These are phyloP conservation scores for Leguminivora glycinivorella DNA, from an alignment of 1,140 invertebrate species.

Conservation along the genomic window DNA sequence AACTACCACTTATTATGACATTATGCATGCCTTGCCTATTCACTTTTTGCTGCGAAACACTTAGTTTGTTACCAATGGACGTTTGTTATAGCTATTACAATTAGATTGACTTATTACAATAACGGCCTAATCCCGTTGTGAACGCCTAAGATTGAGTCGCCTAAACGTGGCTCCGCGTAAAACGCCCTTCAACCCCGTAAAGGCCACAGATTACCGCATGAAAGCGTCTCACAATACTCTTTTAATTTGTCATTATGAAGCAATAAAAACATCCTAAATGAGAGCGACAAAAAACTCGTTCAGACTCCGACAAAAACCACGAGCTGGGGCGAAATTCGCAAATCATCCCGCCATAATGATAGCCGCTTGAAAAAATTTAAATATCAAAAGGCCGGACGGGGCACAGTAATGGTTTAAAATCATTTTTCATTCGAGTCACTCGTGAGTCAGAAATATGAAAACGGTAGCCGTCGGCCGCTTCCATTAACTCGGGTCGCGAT, in stretches of 20 bases:
- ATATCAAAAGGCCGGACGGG: slow-evolving; percentile 78
- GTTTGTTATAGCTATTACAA: slow-evolving; percentile 27
- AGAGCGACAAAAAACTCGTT: slow-evolving; percentile 74
- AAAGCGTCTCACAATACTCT: slow-evolving; percentile 73
- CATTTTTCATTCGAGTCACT: slow-evolving; percentile 78
- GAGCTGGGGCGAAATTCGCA: slow-evolving; percentile 73
- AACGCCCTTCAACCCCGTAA: slow-evolving; percentile 62
- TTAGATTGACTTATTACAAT: slow-evolving; percentile 20
- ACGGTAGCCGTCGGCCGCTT: slow-evolving; percentile 71
- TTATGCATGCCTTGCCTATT: slow-evolving; percentile 26
- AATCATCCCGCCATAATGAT: slow-evolving; percentile 75
- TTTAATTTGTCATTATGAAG: slow-evolving; percentile 78
- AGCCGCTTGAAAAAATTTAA: slow-evolving; percentile 78
- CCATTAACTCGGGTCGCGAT: slow-evolving; percentile 71
- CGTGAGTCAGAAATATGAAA: slow-evolving; percentile 72
- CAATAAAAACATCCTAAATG: slow-evolving; percentile 78
- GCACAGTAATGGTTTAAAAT: slow-evolving; percentile 78
- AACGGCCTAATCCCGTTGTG: slow-evolving; percentile 1
- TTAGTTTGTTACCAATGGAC: slow-evolving; percentile 32
- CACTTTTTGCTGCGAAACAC: slow-evolving; percentile 31
- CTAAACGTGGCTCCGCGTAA: slow-evolving; percentile 47
- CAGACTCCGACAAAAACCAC: slow-evolving; percentile 70
- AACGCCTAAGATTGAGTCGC: slow-evolving; percentile 52
- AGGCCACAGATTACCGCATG: slow-evolving; percentile 64
- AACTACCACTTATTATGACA: slow-evolving; percentile 26